phyloP scores from a whole-genome alignment of 1,140 invertebrate species.

The Stegodyphus mimosarum region DNA sequence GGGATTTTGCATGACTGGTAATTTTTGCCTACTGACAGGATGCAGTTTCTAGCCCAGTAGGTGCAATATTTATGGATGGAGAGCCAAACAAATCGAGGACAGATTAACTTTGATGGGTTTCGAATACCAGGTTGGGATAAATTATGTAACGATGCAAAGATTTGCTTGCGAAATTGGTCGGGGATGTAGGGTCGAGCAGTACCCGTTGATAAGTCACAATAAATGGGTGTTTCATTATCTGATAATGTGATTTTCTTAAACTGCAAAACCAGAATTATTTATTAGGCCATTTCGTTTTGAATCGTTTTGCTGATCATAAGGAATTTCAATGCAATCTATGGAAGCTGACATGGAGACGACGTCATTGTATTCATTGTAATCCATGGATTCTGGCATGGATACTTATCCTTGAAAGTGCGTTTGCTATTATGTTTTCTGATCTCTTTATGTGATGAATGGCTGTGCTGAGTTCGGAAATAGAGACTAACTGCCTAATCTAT shows the following conservation, averaged over 20 bases:
- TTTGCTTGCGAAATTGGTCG: background rate
- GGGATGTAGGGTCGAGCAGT: constrained; percentile 37
- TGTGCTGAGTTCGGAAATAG: constrained; percentile 67
- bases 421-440: constrained; percentile 64
- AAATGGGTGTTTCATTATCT: background rate
- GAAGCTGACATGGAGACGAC: background rate
- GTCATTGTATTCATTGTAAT: constrained; percentile 12
- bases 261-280: background rate
- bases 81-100: constrained; percentile 32
- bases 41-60: constrained; percentile 29
- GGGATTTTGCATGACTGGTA: constrained; percentile 30
- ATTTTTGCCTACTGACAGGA: constrained; percentile 56
- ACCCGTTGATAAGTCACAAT: constrained; percentile 45
- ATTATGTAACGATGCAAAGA: constrained; percentile 52
- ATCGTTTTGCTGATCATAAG: constrained; percentile 40
- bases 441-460: constrained; percentile 67
- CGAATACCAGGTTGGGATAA: constrained; percentile 41
- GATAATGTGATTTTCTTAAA: constrained; percentile 20
- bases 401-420: constrained; percentile 46
- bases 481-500: constrained; percentile 66
- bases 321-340: constrained; percentile 21
- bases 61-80: constrained; percentile 19
- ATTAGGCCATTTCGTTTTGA: constrained; percentile 20
- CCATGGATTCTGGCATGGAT: background rate
- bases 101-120: constrained; percentile 23